Conservation (phyloP, 2,797 vertebrate genomes). For the Lepus oiostolus region DNA sequence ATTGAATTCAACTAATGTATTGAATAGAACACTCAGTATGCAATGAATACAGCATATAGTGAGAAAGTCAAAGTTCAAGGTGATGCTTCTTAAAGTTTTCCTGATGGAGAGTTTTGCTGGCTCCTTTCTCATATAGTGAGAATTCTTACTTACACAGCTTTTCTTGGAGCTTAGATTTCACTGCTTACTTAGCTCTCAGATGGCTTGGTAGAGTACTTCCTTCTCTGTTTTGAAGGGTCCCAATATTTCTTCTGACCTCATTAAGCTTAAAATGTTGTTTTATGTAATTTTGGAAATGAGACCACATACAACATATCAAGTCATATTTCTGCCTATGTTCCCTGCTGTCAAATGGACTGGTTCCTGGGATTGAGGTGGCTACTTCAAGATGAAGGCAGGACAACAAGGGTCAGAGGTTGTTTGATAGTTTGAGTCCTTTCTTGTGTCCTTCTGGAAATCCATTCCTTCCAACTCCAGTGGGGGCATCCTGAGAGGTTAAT, state of each 20-base stretch:
- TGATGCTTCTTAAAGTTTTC: neutral
- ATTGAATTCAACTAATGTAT: neutral
- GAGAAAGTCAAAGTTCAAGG: neutral
- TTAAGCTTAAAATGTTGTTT: neutral
- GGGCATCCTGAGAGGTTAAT: neutral
- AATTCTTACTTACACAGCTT: neutral
- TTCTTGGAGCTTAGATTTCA: neutral
- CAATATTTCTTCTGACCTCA: neutral
- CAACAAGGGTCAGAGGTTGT: neutral
- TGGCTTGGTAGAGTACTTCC: neutral
- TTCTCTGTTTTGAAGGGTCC: conserved; percentile 38
- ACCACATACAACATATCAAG: neutral
- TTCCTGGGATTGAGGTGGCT: neutral
- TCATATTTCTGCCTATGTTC: neutral
- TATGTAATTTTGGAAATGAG: conserved; percentile 23
- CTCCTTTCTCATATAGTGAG: neutral
- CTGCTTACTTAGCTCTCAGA: neutral
- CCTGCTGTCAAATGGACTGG: neutral
- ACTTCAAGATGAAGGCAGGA: neutral
- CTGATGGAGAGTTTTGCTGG: neutral
- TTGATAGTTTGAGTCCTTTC: neutral
- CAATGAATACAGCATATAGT: neutral
- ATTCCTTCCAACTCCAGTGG: neutral
- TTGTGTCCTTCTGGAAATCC: neutral
- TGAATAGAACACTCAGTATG: neutral